Evolutionary conservation across 1,140 invertebrate genomes (phyloP).

Genomic region (Tetramorium alpestre): DNA sequence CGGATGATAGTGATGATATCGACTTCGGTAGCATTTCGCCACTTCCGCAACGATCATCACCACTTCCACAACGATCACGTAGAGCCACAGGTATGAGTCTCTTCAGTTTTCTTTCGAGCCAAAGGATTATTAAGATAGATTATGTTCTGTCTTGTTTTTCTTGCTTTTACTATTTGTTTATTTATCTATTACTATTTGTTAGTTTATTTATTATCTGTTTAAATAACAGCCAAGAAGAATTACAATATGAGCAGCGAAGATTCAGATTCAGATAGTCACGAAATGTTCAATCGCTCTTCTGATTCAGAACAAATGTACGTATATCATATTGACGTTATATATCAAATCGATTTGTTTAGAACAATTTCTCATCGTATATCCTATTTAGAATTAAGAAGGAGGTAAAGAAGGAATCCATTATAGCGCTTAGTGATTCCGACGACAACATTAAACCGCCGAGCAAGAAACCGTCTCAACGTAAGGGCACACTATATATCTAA

Average conservation of each 20-base stretch:
- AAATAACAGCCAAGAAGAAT: conserved; percentile 75
- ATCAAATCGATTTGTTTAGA: neutral
- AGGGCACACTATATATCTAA: conserved; percentile 42
- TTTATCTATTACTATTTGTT: neutral
- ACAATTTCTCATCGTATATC: neutral
- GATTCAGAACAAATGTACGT: conserved; percentile 72
- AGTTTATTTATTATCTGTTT: conserved; percentile 12
- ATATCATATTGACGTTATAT: conserved; percentile 19
- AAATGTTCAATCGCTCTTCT: conserved; percentile 66
- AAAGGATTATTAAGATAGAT: neutral
- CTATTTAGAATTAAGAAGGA: conserved; percentile 24
- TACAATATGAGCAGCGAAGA: conserved; percentile 77
- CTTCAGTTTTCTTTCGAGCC: neutral
- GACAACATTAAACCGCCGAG: conserved; percentile 77
- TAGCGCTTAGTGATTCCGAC: conserved; percentile 78
- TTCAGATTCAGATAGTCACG: conserved; percentile 66
- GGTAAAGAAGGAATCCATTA: conserved; percentile 25
- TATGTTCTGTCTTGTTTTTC: neutral
- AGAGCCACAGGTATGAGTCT: conserved; percentile 74
- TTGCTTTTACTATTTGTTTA: neutral
- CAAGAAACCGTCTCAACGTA: conserved; percentile 78
- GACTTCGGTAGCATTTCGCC: conserved; percentile 82
- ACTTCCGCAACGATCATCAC: conserved; percentile 75
- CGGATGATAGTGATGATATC: conserved; percentile 76
- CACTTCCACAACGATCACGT: conserved; percentile 76